A percentile compares a stretch with the other conserved stretches of the same genome.
Evolutionary conservation across 2,888 invertebrate genomes (phyloP).

Genomic region (Drosophila phalerata): DNA sequence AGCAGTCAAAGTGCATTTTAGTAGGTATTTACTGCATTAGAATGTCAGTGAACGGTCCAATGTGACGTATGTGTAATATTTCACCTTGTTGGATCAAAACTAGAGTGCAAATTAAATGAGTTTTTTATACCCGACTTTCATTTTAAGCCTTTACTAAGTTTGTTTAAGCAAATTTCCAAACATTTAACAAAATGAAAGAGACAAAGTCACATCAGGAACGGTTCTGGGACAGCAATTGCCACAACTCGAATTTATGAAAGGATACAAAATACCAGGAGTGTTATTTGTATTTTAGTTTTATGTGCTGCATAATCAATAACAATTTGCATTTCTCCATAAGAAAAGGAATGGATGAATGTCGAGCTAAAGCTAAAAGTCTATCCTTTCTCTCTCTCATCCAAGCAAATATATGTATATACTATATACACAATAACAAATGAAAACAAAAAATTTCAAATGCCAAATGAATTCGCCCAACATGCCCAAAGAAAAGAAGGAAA

Average conservation of each 20-base stretch:
- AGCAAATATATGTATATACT: constrained; percentile 22
- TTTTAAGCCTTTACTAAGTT: constrained; percentile 29
- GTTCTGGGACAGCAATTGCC: constrained; percentile 47
- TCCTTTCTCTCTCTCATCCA: constrained; percentile 27
- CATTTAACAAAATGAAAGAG: constrained; percentile 7
- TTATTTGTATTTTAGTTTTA: constrained; percentile 48
- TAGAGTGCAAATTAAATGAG: constrained; percentile 53
- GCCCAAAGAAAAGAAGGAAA: constrained; percentile 39
- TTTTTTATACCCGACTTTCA: constrained; percentile 18
- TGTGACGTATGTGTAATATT: constrained; percentile 67
- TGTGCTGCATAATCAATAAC: constrained; percentile 76
- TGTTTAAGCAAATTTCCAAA: constrained; percentile 22
- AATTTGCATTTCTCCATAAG: constrained; percentile 71
- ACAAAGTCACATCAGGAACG: constrained; percentile 3
- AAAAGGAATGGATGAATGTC: constrained; percentile 14
- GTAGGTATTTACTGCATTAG: constrained; percentile 58
- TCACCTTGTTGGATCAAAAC: constrained; percentile 39
- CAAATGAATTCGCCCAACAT: constrained; percentile 56
- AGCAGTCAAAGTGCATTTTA: constrained; percentile 76
- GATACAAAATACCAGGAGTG: constrained; percentile 2
- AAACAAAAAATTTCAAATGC: constrained; percentile 51
- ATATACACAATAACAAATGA: constrained; percentile 28
- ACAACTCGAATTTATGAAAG: constrained; percentile 51
- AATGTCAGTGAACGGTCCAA: constrained; percentile 12
- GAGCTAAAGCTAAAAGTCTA: constrained; percentile 26